Evolutionary conservation across 2,888 invertebrate genomes (phyloP).

Genomic region (Troglohyphantes excavatus): DNA sequence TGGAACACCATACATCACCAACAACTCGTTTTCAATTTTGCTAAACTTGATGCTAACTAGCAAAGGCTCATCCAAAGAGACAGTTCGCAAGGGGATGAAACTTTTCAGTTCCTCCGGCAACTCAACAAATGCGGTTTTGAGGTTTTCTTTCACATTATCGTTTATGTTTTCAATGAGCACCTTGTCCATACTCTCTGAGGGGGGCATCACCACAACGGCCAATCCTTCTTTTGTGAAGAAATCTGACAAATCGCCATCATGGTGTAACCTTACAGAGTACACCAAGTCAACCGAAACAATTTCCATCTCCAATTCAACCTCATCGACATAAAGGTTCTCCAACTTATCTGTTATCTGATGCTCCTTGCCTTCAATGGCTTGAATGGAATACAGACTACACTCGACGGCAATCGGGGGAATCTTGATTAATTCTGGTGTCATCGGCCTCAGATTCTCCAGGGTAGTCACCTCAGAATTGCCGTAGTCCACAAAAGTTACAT

Average conservation of each 20-base stretch:
- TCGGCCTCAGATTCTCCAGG: slow-evolving; percentile 80
- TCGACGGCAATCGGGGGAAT: slow-evolving; percentile 81
- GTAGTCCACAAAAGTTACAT: slow-evolving; percentile 82
- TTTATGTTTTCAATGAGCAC: not conserved
- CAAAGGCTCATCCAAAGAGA: slow-evolving; percentile 5
- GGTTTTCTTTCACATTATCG: slow-evolving; percentile 8
- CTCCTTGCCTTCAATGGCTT: slow-evolving; percentile 48
- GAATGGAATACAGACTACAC: slow-evolving; percentile 80
- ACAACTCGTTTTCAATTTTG: slow-evolving; percentile 20
- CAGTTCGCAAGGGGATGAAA: not conserved
- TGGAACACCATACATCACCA: slow-evolving; percentile 50
- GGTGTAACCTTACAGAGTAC: slow-evolving; percentile 43
- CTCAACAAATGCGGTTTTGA: slow-evolving; percentile 25
- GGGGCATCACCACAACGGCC: slow-evolving; percentile 25
- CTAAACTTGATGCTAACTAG: slow-evolving; percentile 36
- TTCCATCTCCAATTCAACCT: slow-evolving; percentile 57
- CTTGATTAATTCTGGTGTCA: slow-evolving; percentile 80
- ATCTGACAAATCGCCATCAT: slow-evolving; percentile 45
- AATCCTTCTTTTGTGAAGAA: slow-evolving; percentile 41
- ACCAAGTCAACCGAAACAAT: slow-evolving; percentile 15
- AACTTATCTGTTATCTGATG: slow-evolving; percentile 52
- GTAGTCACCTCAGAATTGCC: slow-evolving; percentile 81
- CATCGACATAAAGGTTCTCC: slow-evolving; percentile 60
- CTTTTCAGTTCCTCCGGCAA: not conserved
- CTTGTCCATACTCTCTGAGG: not conserved